These are phyloP conservation scores for Zosterops lateralis DNA, from an alignment of 2,113 vertebrate genomes.

Conservation along the genomic window DNA sequence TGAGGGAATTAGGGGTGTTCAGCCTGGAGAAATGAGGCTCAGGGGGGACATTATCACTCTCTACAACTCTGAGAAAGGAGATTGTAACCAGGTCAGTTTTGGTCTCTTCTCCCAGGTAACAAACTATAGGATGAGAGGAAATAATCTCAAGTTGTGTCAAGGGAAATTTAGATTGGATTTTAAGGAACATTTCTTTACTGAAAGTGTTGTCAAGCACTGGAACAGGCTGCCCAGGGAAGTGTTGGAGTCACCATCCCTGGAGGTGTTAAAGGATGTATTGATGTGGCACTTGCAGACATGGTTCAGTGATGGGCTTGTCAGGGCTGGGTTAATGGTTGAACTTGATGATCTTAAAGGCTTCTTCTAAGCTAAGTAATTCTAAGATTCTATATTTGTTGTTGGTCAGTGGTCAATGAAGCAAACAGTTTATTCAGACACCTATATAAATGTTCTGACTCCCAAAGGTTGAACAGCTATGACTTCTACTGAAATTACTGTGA, in stretches of 20 bases:
- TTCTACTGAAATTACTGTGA: neutral
- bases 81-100: fast-evolving
- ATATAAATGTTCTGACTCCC: neutral
- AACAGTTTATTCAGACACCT: neutral
- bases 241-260: neutral
- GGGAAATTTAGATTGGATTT: neutral
- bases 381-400: neutral
- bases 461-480: neutral
- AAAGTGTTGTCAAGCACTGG: fast-evolving
- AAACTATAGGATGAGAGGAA: neutral
- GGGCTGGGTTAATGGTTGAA: neutral
- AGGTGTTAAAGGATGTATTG: neutral
- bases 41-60: fast-evolving
- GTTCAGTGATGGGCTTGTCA: neutral
- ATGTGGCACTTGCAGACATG: neutral
- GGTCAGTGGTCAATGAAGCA: neutral
- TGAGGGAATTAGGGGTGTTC: neutral
- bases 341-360: neutral
- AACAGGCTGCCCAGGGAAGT: neutral
- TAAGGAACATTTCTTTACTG: neutral
- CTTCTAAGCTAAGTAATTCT: neutral
- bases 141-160: neutral
- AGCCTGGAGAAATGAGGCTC: neutral
- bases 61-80: neutral
- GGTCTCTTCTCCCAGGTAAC: neutral